These are phyloP conservation scores for Psittacara wagleri DNA, from an alignment of 2,113 vertebrate genomes.

Conservation along the genomic window DNA sequence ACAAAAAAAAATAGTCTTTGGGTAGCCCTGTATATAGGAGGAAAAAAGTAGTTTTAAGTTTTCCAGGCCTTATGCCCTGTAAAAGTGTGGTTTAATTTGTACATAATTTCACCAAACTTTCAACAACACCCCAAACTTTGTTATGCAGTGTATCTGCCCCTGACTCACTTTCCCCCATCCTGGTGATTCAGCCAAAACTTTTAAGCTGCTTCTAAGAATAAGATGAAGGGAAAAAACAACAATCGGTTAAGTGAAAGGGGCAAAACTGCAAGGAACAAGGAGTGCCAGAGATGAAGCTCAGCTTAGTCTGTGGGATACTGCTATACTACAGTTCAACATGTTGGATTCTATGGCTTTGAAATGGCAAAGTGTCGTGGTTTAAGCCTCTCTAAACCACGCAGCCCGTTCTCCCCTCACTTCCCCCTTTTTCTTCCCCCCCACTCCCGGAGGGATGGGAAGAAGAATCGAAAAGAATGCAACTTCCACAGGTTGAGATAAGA, in stretches of 20 bases:
- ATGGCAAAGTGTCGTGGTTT: background rate
- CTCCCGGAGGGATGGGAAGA: too few relatives aligned
- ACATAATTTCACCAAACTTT: background rate
- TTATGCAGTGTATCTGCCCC: background rate
- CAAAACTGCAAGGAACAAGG: background rate
- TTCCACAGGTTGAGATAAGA: too few relatives aligned
- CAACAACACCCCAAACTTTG: background rate
- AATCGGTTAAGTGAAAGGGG: background rate
- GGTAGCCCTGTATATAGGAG: background rate
- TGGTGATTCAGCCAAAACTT: background rate
- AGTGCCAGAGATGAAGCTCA: background rate
- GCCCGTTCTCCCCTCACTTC: too few relatives aligned
- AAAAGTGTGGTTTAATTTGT: background rate
- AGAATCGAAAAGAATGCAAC: too few relatives aligned
- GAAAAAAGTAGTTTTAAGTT: background rate
- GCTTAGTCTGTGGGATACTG: background rate
- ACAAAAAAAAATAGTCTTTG: background rate
- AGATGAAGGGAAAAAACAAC: background rate
- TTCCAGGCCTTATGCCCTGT: background rate
- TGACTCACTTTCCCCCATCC: background rate
- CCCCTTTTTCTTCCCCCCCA: too few relatives aligned
- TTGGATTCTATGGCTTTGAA: background rate
- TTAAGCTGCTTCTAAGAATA: background rate
- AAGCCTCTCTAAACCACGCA: too few relatives aligned
- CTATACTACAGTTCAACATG: background rate